These are phyloP conservation scores for Lycocorax pyrrhopterus DNA, from an alignment of 2,113 vertebrate genomes.

Conservation along the genomic window DNA sequence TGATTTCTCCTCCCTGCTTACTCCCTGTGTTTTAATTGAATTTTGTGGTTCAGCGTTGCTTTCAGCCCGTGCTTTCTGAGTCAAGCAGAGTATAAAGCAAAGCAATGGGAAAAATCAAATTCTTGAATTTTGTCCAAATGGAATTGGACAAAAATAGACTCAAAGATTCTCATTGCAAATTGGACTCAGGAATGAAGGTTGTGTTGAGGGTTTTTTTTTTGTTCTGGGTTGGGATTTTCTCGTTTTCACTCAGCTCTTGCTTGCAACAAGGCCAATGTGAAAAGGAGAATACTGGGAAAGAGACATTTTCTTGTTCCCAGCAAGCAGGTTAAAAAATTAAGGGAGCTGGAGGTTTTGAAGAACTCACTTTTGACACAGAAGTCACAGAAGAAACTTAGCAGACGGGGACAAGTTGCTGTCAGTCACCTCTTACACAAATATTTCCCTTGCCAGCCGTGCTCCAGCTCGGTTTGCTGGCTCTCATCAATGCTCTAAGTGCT, in stretches of 20 bases:
- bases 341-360: constrained; percentile 24
- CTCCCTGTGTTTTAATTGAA: constrained; percentile 66
- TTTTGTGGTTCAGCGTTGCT: constrained; percentile 65
- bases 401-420: neutral
- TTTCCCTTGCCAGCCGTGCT: neutral
- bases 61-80: constrained; percentile 67
- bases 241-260: constrained; percentile 60
- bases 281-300: constrained; percentile 72
- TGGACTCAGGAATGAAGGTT: constrained; percentile 76
- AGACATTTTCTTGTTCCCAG: constrained; percentile 74
- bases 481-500: neutral
- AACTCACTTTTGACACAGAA: constrained; percentile 38
- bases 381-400: constrained; percentile 12
- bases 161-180: constrained; percentile 78
- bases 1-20: constrained; percentile 60
- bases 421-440: constrained; percentile 21
- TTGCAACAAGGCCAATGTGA: constrained; percentile 57
- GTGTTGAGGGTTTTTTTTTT: neutral
- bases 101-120: constrained; percentile 76
- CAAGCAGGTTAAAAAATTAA: constrained; percentile 58
- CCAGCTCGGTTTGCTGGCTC: neutral
- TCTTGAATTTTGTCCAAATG: constrained; percentile 81
- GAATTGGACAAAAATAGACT: constrained; percentile 77
- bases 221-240: constrained; percentile 44
- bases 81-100: constrained; percentile 70